These are phyloP conservation scores for Drosophila mojavensis DNA, from an alignment of 1,140 invertebrate genomes.

Conservation along the genomic window DNA sequence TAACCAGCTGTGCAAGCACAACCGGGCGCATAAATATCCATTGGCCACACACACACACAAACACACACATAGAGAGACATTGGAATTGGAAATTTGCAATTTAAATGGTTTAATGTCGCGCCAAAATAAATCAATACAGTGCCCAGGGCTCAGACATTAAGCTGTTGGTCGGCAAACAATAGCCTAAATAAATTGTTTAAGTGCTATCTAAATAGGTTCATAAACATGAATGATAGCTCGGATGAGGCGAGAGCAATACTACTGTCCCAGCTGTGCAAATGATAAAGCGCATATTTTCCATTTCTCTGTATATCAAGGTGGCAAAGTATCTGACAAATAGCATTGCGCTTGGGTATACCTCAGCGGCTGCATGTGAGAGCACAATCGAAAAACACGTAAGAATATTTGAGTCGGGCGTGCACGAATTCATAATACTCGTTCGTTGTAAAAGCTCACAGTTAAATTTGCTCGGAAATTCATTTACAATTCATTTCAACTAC, in stretches of 20 bases:
- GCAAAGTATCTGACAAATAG: slow-evolving; percentile 1
- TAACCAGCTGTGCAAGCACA: slow-evolving; percentile 41
- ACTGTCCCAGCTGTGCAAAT: slow-evolving; percentile 1
- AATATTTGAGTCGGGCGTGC: no score
- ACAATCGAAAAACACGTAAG: no score
- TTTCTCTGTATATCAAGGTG: background rate
- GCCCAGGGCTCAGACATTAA: slow-evolving; percentile 16
- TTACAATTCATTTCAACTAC: no score
- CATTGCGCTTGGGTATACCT: no score
- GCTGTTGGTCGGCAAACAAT: slow-evolving; percentile 10
- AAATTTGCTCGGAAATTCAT: no score
- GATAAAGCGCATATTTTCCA: background rate
- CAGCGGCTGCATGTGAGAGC: no score
- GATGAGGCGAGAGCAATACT: background rate
- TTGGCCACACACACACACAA: slow-evolving; percentile 25
- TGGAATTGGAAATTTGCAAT: slow-evolving; percentile 55
- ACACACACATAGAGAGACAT: slow-evolving; percentile 30
- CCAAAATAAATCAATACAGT: slow-evolving; percentile 56
- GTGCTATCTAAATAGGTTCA: slow-evolving; percentile 11
- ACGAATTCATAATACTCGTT: no score
- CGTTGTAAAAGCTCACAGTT: no score
- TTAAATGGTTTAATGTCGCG: slow-evolving; percentile 59
- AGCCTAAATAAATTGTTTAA: slow-evolving; percentile 31
- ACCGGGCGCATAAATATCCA: slow-evolving; percentile 45
- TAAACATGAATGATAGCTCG: slow-evolving; percentile 5